phyloP scores from a whole-genome alignment of 2,113 vertebrate genomes.

The Tychaedon coryphoeus region DNA sequence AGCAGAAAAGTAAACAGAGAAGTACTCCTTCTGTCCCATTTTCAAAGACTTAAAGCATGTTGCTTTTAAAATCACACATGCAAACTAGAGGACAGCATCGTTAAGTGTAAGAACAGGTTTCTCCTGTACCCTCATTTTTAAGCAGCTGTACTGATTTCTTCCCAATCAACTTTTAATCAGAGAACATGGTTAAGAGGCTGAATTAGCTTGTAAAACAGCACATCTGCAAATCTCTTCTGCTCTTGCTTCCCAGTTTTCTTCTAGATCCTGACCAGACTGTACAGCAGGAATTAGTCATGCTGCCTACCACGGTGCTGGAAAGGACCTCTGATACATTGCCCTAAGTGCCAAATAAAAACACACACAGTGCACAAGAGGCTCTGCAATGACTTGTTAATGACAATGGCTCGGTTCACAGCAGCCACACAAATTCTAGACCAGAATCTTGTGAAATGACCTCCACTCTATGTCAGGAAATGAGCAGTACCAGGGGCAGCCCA shows the following conservation, averaged over 20 bases:
- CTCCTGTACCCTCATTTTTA: neutral
- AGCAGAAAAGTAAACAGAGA: slow-evolving; percentile 20
- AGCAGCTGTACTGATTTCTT: neutral
- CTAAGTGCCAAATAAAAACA: neutral
- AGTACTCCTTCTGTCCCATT: neutral
- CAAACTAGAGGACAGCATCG: neutral
- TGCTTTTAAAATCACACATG: neutral
- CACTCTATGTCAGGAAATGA: accelerated
- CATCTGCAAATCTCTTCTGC: neutral
- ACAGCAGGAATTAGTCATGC: neutral
- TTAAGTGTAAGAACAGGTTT: neutral
- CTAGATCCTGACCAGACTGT: neutral
- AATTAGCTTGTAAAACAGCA: neutral
- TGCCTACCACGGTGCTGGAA: neutral
- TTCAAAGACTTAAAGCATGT: neutral
- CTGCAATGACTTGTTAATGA: neutral
- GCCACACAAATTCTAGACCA: neutral
- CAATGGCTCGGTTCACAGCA: neutral
- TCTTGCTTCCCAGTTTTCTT: neutral
- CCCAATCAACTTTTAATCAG: neutral
- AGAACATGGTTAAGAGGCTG: neutral
- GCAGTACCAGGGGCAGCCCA: neutral
- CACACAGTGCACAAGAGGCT: neutral
- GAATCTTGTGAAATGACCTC: neutral
- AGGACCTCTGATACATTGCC: neutral